phyloP scores from a whole-genome alignment of 2,113 vertebrate species.

The Pachyramphus minor region DNA sequence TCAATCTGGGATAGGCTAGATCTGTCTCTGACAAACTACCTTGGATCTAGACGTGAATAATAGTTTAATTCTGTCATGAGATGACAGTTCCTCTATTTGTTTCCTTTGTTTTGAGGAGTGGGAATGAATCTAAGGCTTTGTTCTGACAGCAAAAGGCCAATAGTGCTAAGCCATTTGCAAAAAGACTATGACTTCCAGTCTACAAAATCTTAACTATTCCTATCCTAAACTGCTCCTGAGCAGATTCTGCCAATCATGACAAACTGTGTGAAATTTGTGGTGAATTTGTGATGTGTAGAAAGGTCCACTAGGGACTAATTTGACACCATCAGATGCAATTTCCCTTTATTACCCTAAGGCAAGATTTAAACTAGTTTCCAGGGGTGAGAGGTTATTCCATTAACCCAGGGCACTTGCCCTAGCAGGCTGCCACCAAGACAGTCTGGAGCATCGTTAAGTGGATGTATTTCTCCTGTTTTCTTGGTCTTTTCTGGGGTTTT shows the following conservation, averaged over 20 bases:
- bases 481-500: background rate
- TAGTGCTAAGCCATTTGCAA: background rate
- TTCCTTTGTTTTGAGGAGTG: background rate
- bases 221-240: background rate
- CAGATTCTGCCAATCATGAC: conserved; percentile 41
- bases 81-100: background rate
- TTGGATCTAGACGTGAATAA: background rate
- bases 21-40: background rate
- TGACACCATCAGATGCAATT: conserved; percentile 62
- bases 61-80: background rate
- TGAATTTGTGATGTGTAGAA: conserved; percentile 41
- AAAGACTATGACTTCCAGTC: background rate
- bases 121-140: background rate
- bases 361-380: conserved; percentile 67
- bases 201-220: background rate
- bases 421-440: conserved; percentile 20
- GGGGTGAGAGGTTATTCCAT: conserved; percentile 59
- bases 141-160: background rate
- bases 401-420: background rate
- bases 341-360: conserved; percentile 59
- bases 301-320: conserved; percentile 61
- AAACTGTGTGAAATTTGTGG: conserved; percentile 10
- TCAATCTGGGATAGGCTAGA: background rate
- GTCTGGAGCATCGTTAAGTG: background rate
- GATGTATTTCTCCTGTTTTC: background rate